Conservation (phyloP, 2,113 vertebrate genomes). For the Dicerorhinus sumatrensis region DNA sequence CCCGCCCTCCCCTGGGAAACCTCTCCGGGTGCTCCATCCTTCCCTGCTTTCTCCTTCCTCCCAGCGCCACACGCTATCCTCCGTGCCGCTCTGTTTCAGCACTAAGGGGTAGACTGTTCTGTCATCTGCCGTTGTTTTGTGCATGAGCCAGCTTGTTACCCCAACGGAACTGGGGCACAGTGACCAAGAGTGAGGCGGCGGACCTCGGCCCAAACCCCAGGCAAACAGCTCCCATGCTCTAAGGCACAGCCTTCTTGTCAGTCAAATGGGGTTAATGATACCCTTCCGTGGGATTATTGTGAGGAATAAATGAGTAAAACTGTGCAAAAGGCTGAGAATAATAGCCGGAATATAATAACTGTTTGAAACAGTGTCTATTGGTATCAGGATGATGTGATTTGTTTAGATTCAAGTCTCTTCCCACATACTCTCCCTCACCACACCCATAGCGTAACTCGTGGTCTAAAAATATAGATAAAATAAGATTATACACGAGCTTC, state of each 20-base stretch:
- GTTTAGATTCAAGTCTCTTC: not conserved
- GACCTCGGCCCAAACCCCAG: not conserved
- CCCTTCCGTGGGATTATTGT: no score
- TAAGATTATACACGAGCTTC: not conserved
- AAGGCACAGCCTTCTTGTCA: not conserved
- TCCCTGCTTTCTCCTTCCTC: not conserved
- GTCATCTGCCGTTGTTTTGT: not conserved
- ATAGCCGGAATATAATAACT: not conserved
- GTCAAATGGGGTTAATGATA: not conserved
- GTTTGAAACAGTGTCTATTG: not conserved
- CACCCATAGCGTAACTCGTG: not conserved
- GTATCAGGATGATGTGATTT: not conserved
- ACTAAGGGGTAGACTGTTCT: not conserved
- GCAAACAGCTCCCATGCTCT: not conserved
- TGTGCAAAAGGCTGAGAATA: not conserved
- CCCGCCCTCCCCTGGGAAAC: no score
- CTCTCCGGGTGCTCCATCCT: not conserved
- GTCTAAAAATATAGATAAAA: not conserved
- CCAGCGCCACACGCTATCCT: accelerated
- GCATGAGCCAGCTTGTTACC: not conserved
- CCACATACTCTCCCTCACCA: not conserved
- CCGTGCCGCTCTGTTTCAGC: not conserved
- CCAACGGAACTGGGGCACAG: not conserved
- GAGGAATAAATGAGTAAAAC: not conserved
- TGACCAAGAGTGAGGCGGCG: not conserved